Percentiles rank a stretch among this genome's conserved stretches.
phyloP scores from a whole-genome alignment of 2,113 vertebrate genomes.

The Chaenogobius annularis region DNA sequence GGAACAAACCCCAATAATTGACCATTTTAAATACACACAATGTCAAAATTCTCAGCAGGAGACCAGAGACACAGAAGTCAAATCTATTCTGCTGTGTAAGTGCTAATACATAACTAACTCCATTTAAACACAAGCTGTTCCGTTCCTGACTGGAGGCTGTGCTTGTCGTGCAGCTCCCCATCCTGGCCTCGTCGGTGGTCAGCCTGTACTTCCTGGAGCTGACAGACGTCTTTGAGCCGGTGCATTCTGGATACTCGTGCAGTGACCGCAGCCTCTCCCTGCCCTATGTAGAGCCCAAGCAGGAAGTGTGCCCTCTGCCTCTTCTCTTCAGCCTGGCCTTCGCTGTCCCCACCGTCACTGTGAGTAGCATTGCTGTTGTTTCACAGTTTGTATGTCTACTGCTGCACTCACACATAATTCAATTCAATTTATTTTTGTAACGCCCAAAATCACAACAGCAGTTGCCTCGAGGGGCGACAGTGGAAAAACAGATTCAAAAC shows the following conservation, averaged over 20 bases:
- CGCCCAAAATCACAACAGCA: too few relatives aligned
- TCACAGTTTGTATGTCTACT: neutral
- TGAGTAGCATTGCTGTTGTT: constrained; percentile 50
- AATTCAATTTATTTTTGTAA: too few relatives aligned
- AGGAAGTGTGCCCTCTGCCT: constrained; percentile 89
- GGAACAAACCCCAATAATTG: neutral
- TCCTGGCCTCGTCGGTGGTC: constrained; percentile 91
- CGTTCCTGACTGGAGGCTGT: constrained; percentile 1
- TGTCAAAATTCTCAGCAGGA: neutral
- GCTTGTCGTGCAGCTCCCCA: constrained; percentile 81
- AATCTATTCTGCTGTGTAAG: neutral
- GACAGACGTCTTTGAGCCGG: constrained; percentile 94
- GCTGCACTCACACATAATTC: too few relatives aligned
- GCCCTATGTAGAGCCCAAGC: constrained; percentile 89
- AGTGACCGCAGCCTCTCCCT: constrained; percentile 92
- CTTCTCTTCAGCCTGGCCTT: constrained; percentile 94
- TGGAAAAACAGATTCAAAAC: too few relatives aligned
- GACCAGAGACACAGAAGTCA: neutral
- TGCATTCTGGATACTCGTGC: constrained; percentile 92
- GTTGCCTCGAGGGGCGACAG: too few relatives aligned
- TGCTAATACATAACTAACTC: neutral
- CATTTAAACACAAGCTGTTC: neutral
- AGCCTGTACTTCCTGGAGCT: constrained; percentile 95
- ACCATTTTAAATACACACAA: neutral
- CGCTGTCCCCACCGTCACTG: constrained; percentile 87